These are phyloP conservation scores for Xenopus petersii DNA, from an alignment of 2,797 vertebrate genomes.

Conservation along the genomic window DNA sequence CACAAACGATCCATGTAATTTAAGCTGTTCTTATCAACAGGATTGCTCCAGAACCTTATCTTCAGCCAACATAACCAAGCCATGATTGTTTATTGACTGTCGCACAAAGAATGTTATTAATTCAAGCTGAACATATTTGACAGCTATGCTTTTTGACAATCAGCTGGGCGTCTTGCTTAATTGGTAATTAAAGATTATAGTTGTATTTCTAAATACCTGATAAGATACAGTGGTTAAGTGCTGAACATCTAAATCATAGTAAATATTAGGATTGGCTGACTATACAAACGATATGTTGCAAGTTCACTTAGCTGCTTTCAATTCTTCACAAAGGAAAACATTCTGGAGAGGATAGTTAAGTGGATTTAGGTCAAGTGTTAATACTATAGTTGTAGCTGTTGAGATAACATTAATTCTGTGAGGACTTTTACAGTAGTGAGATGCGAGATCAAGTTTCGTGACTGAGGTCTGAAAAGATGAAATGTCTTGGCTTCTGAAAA, in stretches of 20 bases:
- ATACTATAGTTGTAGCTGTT: slow-evolving; percentile 38
- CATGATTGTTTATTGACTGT: no score
- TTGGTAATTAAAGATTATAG: slow-evolving; percentile 30
- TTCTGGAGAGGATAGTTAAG: slow-evolving; percentile 23
- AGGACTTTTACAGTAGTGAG: slow-evolving; percentile 22
- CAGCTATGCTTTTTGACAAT: background rate
- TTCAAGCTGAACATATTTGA: no score
- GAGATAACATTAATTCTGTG: slow-evolving; percentile 31
- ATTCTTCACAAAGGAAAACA: slow-evolving; percentile 23
- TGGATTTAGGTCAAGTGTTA: slow-evolving; percentile 40
- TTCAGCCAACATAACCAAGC: no score
- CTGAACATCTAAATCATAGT: slow-evolving; percentile 18
- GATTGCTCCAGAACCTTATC: no score
- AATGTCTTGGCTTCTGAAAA: slow-evolving; percentile 17
- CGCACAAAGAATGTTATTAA: no score
- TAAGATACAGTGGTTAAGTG: slow-evolving; percentile 13
- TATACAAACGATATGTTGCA: slow-evolving; percentile 16
- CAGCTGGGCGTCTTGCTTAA: slow-evolving; percentile 17
- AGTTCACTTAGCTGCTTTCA: slow-evolving; percentile 20
- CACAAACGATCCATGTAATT: no score
- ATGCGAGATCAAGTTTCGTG: slow-evolving; percentile 22
- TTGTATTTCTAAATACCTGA: slow-evolving; percentile 1
- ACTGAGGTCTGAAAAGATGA: slow-evolving; percentile 5
- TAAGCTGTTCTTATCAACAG: no score
- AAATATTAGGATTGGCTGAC: slow-evolving; percentile 20